These are phyloP conservation scores for Drosophila lacertosa DNA, from an alignment of 1,140 invertebrate genomes.

Conservation along the genomic window DNA sequence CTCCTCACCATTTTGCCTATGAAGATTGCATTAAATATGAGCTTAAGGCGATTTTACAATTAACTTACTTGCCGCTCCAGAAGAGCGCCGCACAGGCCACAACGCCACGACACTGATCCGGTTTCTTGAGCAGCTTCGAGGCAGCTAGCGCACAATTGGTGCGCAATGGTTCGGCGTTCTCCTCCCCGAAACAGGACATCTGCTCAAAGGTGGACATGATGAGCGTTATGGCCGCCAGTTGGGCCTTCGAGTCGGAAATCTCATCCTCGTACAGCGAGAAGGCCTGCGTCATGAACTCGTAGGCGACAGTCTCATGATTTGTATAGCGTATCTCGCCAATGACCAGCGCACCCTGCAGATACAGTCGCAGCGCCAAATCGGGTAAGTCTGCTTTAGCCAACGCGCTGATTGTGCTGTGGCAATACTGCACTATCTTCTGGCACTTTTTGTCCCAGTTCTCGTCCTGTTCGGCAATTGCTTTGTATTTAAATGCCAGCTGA, in stretches of 20 bases:
- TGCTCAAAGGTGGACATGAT: slow-evolving; percentile 98
- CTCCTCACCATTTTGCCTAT: slow-evolving; percentile 85
- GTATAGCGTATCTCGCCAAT: slow-evolving; percentile 96
- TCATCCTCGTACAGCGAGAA: slow-evolving; percentile 99
- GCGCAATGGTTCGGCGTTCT: slow-evolving; percentile 98
- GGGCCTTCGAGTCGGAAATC: slow-evolving; percentile 98
- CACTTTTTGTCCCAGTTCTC: slow-evolving; percentile 99
- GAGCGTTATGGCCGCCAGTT: slow-evolving; percentile 96
- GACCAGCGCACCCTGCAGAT: slow-evolving; percentile 96
- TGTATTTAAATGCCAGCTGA: slow-evolving; percentile 93
- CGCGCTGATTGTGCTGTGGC: slow-evolving; percentile 96
- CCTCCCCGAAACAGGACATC: slow-evolving; percentile 96
- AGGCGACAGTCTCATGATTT: slow-evolving; percentile 97
- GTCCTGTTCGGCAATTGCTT: slow-evolving; percentile 91
- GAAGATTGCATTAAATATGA: slow-evolving; percentile 54
- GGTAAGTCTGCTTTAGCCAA: slow-evolving; percentile 97
- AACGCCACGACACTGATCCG: slow-evolving; percentile 97
- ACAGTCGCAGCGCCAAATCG: slow-evolving; percentile 96
- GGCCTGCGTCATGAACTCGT: slow-evolving; percentile 99
- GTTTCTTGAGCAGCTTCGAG: slow-evolving; percentile 98
- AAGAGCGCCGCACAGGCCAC: slow-evolving; percentile 97
- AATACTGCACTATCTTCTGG: slow-evolving; percentile 99
- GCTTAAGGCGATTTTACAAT: background rate
- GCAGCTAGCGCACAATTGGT: slow-evolving; percentile 97
- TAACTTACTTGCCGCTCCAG: slow-evolving; percentile 93